Conservation (phyloP, 2,797 vertebrate genomes). For the Malacoraja senta region DNA sequence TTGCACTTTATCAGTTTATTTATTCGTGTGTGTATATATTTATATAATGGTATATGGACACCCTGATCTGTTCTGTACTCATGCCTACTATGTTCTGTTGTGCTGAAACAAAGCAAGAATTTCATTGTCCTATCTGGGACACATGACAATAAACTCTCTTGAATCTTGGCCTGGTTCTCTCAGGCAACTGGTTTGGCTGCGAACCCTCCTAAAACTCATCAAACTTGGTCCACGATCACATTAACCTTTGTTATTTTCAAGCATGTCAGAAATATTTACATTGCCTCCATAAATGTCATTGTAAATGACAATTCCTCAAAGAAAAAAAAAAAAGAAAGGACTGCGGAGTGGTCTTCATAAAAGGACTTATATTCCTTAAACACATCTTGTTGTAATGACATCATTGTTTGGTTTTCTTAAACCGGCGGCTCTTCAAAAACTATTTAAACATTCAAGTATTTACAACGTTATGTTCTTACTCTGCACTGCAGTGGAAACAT, state of each 20-base stretch:
- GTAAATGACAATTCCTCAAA: background rate
- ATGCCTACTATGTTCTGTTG: no score
- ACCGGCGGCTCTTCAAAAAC: background rate
- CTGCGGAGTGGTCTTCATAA: background rate
- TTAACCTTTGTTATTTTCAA: background rate
- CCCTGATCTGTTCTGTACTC: no score
- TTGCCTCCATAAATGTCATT: background rate
- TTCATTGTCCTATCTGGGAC: no score
- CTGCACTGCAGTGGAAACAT: background rate
- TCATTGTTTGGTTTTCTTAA: background rate
- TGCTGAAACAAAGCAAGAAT: no score
- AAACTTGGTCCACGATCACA: background rate
- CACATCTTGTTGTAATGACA: background rate
- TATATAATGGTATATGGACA: no score
- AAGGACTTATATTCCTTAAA: background rate
- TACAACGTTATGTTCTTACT: background rate
- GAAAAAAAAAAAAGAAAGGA: background rate
- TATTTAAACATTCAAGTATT: slow-evolving; percentile 19
- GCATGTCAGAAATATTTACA: background rate
- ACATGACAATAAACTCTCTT: no score
- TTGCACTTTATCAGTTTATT: no score
- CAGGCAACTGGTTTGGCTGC: background rate
- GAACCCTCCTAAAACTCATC: background rate
- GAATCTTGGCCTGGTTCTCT: background rate
- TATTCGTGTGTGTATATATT: no score